Evolutionary conservation across 1,140 invertebrate genomes (phyloP).

Genomic region (Acromyrmex charruanus): DNA sequence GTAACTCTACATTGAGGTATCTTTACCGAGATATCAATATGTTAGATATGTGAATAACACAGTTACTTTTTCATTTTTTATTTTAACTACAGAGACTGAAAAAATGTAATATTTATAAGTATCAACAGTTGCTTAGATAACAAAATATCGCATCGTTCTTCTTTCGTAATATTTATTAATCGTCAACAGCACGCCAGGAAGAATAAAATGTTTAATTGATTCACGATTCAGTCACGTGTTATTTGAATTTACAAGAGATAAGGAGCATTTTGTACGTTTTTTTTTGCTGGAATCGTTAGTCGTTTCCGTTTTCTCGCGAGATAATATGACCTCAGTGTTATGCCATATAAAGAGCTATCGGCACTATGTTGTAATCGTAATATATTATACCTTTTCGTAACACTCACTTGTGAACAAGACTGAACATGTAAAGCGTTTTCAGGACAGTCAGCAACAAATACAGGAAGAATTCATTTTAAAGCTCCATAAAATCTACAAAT

Average conservation of each 20-base stretch:
- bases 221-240: conserved; percentile 26
- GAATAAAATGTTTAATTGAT: conserved; percentile 11
- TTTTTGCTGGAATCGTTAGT: not conserved
- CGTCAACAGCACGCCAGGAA: not conserved
- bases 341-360: not conserved
- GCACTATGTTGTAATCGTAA: not conserved
- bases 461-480: not conserved
- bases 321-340: conserved; percentile 24
- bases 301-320: conserved; percentile 26
- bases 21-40: not conserved
- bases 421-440: not conserved
- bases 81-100: not conserved
- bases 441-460: not conserved
- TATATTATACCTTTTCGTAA: conserved; percentile 1
- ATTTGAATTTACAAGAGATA: conserved; percentile 29
- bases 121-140: not conserved
- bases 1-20: not conserved
- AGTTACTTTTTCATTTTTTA: not conserved
- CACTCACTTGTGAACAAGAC: not conserved
- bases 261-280: conserved; percentile 7
- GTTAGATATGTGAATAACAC: not conserved
- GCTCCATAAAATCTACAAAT: not conserved
- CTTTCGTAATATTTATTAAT: conserved; percentile 3
- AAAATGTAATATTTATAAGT: not conserved
- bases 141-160: not conserved